These are phyloP conservation scores for Pandemis corylana DNA, from an alignment of 2,888 invertebrate species.

Conservation along the genomic window DNA sequence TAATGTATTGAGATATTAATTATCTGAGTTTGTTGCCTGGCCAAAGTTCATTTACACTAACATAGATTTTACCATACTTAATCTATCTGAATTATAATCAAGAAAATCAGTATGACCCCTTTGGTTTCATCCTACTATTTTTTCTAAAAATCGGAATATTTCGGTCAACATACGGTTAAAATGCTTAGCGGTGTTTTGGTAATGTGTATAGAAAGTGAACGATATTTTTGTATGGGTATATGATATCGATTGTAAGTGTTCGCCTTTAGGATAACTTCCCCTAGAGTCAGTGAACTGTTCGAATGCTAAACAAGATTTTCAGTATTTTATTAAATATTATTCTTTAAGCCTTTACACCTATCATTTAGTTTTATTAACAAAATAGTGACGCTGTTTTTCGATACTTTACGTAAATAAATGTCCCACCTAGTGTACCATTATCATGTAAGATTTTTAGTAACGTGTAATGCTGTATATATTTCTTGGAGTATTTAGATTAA, in stretches of 20 bases:
- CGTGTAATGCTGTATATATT: conserved; percentile 43
- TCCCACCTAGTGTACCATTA: conserved; percentile 81
- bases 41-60: conserved; percentile 58
- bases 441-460: conserved; percentile 63
- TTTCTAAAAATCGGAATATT: conserved; percentile 1
- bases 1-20: conserved; percentile 23
- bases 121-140: conserved; percentile 20
- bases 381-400: conserved; percentile 51
- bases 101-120: conserved; percentile 23
- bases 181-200: conserved; percentile 75
- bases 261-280: conserved; percentile 64
- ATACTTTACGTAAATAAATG: conserved; percentile 60
- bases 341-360: conserved; percentile 38
- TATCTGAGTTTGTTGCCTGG: conserved; percentile 50
- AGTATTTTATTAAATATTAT: conserved; percentile 52
- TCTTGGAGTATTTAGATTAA: conserved; percentile 21
- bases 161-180: conserved; percentile 50
- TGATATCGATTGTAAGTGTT: conserved; percentile 71
- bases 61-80: conserved; percentile 44
- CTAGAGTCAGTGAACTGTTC: conserved; percentile 30
- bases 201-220: conserved; percentile 76
- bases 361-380: conserved; percentile 44
- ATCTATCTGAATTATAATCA: conserved; percentile 1
- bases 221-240: conserved; percentile 82
- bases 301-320: conserved; percentile 44